phyloP scores from a whole-genome alignment of 2,797 vertebrate genomes.

The Trematomus bernacchii region DNA sequence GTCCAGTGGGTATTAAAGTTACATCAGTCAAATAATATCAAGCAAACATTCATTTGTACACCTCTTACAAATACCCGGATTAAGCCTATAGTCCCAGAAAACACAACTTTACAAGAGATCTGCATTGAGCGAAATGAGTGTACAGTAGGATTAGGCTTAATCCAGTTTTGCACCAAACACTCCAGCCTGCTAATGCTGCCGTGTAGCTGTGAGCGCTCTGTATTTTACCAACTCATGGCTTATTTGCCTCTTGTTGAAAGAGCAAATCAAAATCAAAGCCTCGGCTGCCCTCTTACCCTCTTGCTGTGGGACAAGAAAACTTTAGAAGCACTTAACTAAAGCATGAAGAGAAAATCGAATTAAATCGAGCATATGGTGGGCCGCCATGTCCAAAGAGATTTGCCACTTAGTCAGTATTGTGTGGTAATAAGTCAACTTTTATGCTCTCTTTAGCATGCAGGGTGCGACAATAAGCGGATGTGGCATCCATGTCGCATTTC shows the following conservation, averaged over 20 bases:
- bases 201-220: slow-evolving; percentile 51
- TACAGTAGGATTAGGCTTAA: slow-evolving; percentile 76
- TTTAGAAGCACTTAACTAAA: slow-evolving; percentile 78
- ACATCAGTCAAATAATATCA: slow-evolving; percentile 29
- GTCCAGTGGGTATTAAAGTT: slow-evolving; percentile 15
- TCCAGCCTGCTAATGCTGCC: slow-evolving; percentile 61
- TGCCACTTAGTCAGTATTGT: slow-evolving; percentile 81
- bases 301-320: slow-evolving; percentile 70
- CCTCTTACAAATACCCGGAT: slow-evolving; percentile 36
- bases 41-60: slow-evolving; percentile 14
- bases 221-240: slow-evolving; percentile 59
- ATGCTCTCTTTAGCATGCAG: slow-evolving; percentile 66
- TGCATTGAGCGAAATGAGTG: slow-evolving; percentile 71
- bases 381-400: slow-evolving; percentile 82
- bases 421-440: slow-evolving; percentile 81
- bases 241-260: slow-evolving; percentile 66
- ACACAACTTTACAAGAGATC: slow-evolving; percentile 67
- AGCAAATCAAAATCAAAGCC: slow-evolving; percentile 67
- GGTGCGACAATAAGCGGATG: slow-evolving; percentile 79
- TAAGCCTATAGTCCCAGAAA: slow-evolving; percentile 50
- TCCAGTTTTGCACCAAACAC: slow-evolving; percentile 75
- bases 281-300: slow-evolving; percentile 67
- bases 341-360: slow-evolving; percentile 81
- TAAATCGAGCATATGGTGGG: slow-evolving; percentile 82
- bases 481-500: slow-evolving; percentile 73